Evolutionary conservation across 1,140 invertebrate species (phyloP).

Genomic region (Drosophila sproati): DNA sequence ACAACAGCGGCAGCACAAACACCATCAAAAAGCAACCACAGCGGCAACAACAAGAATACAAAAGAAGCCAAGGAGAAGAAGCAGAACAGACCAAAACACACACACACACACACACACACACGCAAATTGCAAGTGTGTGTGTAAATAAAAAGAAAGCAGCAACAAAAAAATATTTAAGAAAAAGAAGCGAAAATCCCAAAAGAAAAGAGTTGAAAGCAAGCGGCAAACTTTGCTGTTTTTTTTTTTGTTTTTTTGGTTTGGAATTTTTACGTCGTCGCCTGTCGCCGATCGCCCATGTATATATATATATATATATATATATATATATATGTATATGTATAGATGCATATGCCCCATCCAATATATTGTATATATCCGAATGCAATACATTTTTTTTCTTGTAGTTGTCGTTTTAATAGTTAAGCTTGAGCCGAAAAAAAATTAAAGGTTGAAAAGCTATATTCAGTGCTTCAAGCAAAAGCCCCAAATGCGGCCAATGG

Average conservation of each 20-base stretch:
- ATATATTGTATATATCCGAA: conserved; percentile 6
- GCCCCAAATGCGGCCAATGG: conserved; percentile 53
- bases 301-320: conserved; percentile 9
- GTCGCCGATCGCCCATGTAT: not conserved
- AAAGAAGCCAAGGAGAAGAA: not conserved
- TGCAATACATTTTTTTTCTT: conserved; percentile 50
- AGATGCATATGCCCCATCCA: not conserved
- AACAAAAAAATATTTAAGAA: conserved; percentile 20
- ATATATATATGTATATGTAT: not conserved
- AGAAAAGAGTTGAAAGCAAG: conserved; percentile 10
- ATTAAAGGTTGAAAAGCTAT: conserved; percentile 12
- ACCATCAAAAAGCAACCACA: conserved; percentile 13
- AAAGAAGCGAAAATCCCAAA: conserved; percentile 15
- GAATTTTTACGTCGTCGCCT: conserved; percentile 31
- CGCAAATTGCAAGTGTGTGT: conserved; percentile 34
- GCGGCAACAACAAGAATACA: conserved; percentile 2
- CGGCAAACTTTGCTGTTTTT: conserved; percentile 27
- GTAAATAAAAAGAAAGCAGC: conserved; percentile 35
- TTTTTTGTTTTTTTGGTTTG: conserved; percentile 13
- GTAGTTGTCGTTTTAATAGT: conserved; percentile 57
- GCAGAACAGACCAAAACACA: conserved; percentile 14
- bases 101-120: conserved; percentile 7
- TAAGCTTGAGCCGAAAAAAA: conserved; percentile 36
- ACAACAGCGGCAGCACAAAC: conserved; percentile 13
- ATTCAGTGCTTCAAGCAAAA: conserved; percentile 46